A percentile compares a stretch with the other conserved stretches of the same genome.
phyloP scores from a whole-genome alignment of 2,888 invertebrate genomes.

The Anagyrus pseudococci region DNA sequence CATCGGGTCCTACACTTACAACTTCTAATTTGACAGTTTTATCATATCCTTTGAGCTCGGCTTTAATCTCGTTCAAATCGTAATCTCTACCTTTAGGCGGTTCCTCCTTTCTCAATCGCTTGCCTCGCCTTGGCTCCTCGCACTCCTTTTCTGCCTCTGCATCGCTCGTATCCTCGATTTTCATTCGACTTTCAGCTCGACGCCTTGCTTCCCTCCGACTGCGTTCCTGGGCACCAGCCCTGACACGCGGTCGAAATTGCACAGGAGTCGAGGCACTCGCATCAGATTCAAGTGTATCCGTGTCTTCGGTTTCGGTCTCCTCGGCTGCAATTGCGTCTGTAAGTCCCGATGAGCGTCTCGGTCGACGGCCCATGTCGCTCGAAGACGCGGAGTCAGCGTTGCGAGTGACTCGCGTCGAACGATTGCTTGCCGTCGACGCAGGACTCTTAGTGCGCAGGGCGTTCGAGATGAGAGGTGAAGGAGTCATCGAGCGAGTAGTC shows the following conservation, averaged over 20 bases:
- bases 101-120: constrained; percentile 61
- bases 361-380: constrained; percentile 48
- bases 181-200: constrained; percentile 63
- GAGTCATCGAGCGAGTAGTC: constrained; percentile 70
- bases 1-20: constrained; percentile 60
- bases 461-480: constrained; percentile 70
- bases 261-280: constrained; percentile 50
- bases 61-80: constrained; percentile 84
- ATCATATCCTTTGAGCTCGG: constrained; percentile 81
- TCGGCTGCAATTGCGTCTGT: constrained; percentile 67
- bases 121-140: constrained; percentile 49
- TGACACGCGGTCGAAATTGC: constrained; percentile 29
- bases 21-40: constrained; percentile 66
- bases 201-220: constrained; percentile 56
- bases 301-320: constrained; percentile 67
- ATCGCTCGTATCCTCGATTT: constrained; percentile 57
- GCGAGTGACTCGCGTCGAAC: constrained; percentile 56
- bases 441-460: constrained; percentile 72
- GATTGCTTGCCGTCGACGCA: constrained; percentile 66
- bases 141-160: constrained; percentile 52
- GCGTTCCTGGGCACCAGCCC: constrained; percentile 48
- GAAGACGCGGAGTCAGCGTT: constrained; percentile 52
- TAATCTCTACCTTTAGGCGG: constrained; percentile 75
- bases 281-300: constrained; percentile 64
- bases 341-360: constrained; percentile 67